Percentiles rank a stretch among this genome's conserved stretches.
Evolutionary conservation across 2,888 invertebrate species (phyloP).

Genomic region (Melanostoma mellinum): DNA sequence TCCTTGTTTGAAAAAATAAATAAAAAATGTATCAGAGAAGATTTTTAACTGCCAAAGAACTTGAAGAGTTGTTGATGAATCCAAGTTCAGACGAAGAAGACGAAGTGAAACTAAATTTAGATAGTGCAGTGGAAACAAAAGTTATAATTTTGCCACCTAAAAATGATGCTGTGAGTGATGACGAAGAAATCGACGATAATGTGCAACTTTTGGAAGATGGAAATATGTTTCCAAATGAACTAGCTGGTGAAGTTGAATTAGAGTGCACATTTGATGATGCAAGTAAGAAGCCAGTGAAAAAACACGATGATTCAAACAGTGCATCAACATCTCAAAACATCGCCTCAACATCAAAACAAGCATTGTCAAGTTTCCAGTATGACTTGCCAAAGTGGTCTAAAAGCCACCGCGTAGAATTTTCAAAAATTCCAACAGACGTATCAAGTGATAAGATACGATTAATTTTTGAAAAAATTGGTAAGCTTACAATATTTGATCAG

Average conservation of each 20-base stretch:
- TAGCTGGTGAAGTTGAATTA: constrained; percentile 2
- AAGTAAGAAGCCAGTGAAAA: constrained; percentile 3
- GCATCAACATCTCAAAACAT: constrained; percentile 8
- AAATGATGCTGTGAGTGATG: constrained; percentile 14
- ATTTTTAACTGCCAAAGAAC: too few relatives aligned
- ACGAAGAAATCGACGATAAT: constrained; percentile 7
- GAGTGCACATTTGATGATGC: constrained; percentile 3
- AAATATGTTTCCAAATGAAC: too few relatives aligned
- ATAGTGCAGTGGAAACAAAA: neutral
- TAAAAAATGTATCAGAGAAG: neutral
- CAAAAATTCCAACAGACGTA: constrained; percentile 5
- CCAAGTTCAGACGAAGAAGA: neutral
- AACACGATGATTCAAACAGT: neutral
- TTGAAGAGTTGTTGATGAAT: neutral
- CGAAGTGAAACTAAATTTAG: neutral
- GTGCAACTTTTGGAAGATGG: neutral
- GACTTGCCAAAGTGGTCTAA: neutral
- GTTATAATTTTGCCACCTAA: neutral
- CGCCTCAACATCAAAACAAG: too few relatives aligned
- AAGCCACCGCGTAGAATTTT: neutral
- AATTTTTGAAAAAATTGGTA: neutral
- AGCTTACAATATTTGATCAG: too few relatives aligned
- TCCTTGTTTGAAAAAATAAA: neutral
- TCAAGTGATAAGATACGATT: neutral
- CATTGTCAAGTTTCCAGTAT: neutral